Evolutionary conservation across 2,113 vertebrate genomes (phyloP).

Genomic region (Steatornis caripensis): DNA sequence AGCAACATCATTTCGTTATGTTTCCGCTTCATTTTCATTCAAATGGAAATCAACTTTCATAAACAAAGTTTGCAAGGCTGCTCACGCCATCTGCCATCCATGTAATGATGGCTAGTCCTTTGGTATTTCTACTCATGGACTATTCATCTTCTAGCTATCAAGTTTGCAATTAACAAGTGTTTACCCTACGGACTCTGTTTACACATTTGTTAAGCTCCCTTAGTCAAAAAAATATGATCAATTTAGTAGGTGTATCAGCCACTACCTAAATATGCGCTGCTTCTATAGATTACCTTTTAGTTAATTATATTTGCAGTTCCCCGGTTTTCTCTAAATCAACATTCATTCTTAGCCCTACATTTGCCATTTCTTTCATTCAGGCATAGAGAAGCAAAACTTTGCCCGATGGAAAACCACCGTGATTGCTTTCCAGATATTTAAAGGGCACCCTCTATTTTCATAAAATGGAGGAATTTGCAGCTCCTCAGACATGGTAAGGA

Average conservation of each 20-base stretch:
- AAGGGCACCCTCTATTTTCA: not conserved
- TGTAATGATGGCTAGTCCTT: not conserved
- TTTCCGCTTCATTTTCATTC: constrained; percentile 1
- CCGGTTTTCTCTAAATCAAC: not conserved
- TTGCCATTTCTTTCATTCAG: not conserved
- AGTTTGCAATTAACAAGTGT: not conserved
- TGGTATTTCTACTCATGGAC: not conserved
- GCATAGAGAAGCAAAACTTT: not conserved
- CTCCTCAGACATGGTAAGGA: not conserved
- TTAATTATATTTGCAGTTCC: not conserved
- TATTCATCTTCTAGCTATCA: not conserved
- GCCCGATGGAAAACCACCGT: not conserved
- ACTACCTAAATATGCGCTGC: not conserved
- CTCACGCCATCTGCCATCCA: not conserved
- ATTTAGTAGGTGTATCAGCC: not conserved
- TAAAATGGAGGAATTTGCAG: not conserved
- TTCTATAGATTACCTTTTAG: not conserved
- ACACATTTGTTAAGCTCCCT: not conserved
- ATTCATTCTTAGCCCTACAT: not conserved
- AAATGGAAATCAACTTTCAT: constrained; percentile 8
- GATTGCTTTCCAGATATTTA: not conserved
- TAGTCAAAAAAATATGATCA: not conserved
- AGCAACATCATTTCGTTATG: not conserved
- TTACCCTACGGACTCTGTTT: not conserved
- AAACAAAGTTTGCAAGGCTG: not conserved